Base-by-base conservation (phyloP, 2,113 vertebrate species). In the Nettapus auritus region DNA sequence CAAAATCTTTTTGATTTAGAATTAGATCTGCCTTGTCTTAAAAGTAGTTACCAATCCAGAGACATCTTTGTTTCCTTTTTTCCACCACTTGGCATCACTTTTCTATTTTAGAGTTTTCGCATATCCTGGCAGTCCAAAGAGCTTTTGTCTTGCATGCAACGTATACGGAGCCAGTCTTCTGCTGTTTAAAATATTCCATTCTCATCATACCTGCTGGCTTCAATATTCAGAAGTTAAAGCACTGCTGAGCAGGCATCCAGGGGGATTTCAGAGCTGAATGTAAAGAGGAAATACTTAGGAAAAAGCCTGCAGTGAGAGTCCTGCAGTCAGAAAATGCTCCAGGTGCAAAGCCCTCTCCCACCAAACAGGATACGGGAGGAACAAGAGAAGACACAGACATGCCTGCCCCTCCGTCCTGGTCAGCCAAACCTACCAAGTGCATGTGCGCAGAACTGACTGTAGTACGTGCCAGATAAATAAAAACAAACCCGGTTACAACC, bases 211-310 rank as follows among this genome's bases (percentile, higher is more conserved):
- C 95, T 94, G 90, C 94, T 91, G 95, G 81, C 91, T 97, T 97
- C 92, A 97, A 95, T 95, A 97, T 96, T 97, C 95, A 93, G 85
- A 92, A 96, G 76, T 75, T 85, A 86, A 85, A 95, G 82, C 88
- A 77, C 81, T 91, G 88, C 94, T 93, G 96, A 95, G 96, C 82
- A 71, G 68, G 59, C 77, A 78, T 73, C 96, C 93, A 28, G 52
- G 82, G 97, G 94, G 95, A 96, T 95, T 97, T 94, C 88, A 83
- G 66, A 86, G 74, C 70, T 73, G 94, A 92, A 93, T 60, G 83
- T 64, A 50, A 85, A 91, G 90, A 94, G 60, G 93, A 95, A 93
- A 90, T 85, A 76, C 88, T 88, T 26, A 7, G 50, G 5, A 55
- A 77, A 91, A 79, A 66, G 50, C 16, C 71, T 66, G 71, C 59